Base-by-base conservation (phyloP, 2,113 vertebrate species). In the Proteles cristata region DNA sequence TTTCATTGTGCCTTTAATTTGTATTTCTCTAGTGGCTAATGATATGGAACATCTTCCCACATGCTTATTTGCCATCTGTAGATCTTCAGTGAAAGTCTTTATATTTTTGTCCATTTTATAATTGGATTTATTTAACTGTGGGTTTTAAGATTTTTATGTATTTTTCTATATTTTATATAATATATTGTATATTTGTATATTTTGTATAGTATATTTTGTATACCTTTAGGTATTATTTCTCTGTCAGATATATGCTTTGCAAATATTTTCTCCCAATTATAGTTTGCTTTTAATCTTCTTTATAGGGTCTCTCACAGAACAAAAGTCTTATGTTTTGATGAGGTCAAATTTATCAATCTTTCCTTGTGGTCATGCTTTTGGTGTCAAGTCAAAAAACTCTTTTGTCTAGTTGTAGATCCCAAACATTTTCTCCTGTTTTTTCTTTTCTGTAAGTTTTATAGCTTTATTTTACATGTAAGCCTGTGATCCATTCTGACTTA, bases 71-170 rank as follows among this genome's bases (percentile, higher is more conserved):
- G 28, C 25, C 45, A 33, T 43, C 81, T 45, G 31, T 73, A 39
- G 35, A 71, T 53, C 71, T 81, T 97, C 73, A 66, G 80, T 39
- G 68, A 48, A 26, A 88, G 45, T 50, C 69, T 74, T 84, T 4
- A 35, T 43, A 39, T 15, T 9, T 90, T 90, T 65, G 48, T 31
- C 43, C 53, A 25, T 76, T 90, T 93, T 65, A 74, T 74, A 93
- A 81, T 1, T 91, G 45, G 50, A 83, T 53, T 45, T 43, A 63
- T 68, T 76, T 35, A 11, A 83, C 33, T 35, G 2, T 35, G 45
- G 23, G 10, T 80, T 71, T 94, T 80, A 83, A 90, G 39, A 68
- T 55, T 55, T 90, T 87, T 97, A 90, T 68, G 50, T 80, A 7
- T 91, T 50, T 50, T 50, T 50, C 50, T 50, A 50, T 12, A 50